Evolutionary conservation across 2,113 vertebrate species (phyloP), one percentile per base, ranked within the genome.

Genomic region (Sebastes schlegelii): DNA sequence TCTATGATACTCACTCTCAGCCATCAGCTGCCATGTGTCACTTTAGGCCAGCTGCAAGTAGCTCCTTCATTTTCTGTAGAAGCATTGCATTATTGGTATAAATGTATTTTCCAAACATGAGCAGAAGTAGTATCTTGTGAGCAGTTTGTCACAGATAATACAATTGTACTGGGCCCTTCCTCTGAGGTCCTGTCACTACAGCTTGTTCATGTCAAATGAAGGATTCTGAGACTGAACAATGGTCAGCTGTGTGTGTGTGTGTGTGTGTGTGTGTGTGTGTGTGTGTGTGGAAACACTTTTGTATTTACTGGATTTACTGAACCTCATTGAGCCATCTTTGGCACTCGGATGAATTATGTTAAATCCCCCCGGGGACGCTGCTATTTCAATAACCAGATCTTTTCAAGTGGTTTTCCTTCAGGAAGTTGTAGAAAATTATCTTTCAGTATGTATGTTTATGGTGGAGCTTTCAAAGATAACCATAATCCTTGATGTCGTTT

Each of bases 11-110:
- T 23, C 34, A 52, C 40, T 1, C 43, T 60, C 73, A 12, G 2
- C 73, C 21, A 54, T 40, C 66, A 62, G 55, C 46, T 77, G 43
- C 43, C 8, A 14, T 26, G 6, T 51, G 42, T 80, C 58, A 46
- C 48, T 51, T 26, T 62, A 4, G 45, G 14, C 51, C 73, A 61
- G 65, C 73, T 81, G 61, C 21, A 12, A 51, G 8, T 6, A 3
- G 40, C 34, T 45, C n/a, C 43, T 52, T 19, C 4, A 48, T 54
- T 57, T 26, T 63, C 65, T 12, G 13, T 42, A 34, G 43, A 6
- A 68, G 21, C 23, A 26, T 49, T 66, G n/a, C n/a, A 34, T 34
- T 42, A 54, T 12, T 26, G 16, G 9, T 34, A 16, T 68, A 17
- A 16, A 49, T 49, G 21, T 49, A 19, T 67, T 51, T 68, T 49